These are phyloP conservation scores for Morpho helenor DNA, from an alignment of 2,888 invertebrate species.

Conservation along the genomic window DNA sequence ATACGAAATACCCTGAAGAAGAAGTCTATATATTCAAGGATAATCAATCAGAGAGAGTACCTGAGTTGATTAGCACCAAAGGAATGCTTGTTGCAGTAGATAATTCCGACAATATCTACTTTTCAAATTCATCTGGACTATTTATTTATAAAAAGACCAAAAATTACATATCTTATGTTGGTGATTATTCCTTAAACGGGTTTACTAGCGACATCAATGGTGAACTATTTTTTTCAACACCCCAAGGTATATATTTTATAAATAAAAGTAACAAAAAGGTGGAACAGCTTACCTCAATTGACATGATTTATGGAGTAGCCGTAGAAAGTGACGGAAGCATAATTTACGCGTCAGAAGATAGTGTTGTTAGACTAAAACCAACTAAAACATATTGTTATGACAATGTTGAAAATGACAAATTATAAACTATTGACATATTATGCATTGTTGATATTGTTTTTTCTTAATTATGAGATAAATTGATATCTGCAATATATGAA, in stretches of 20 bases:
- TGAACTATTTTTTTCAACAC: slow-evolving; percentile 37
- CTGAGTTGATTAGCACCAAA: slow-evolving; percentile 28
- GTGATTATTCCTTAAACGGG: slow-evolving; percentile 33
- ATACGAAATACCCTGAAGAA: slow-evolving; percentile 42
- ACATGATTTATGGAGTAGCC: slow-evolving; percentile 29
- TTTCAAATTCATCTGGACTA: slow-evolving; percentile 30
- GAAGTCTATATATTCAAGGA: slow-evolving; percentile 27
- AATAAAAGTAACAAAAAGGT: slow-evolving; percentile 27
- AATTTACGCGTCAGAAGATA: slow-evolving; percentile 29
- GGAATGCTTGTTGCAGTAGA: slow-evolving; percentile 33
- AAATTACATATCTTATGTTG: slow-evolving; percentile 20
- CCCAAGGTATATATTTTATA: slow-evolving; percentile 31
- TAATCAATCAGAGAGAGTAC: slow-evolving; percentile 23
- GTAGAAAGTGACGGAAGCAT: slow-evolving; percentile 32
- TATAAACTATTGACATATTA: background rate
- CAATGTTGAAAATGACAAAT: slow-evolving; percentile 13
- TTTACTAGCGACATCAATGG: slow-evolving; percentile 33
- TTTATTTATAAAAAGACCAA: slow-evolving; percentile 18
- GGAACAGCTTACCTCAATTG: slow-evolving; percentile 23
- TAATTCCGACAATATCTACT: slow-evolving; percentile 31
- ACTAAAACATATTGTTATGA: slow-evolving; percentile 8
- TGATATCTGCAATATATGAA: too few species aligned
- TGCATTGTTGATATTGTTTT: too few species aligned
- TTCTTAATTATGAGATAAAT: too few species aligned
- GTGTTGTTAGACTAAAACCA: slow-evolving; percentile 10